These are phyloP conservation scores for Patella caerulea DNA, from an alignment of 2,888 invertebrate genomes.

Conservation along the genomic window DNA sequence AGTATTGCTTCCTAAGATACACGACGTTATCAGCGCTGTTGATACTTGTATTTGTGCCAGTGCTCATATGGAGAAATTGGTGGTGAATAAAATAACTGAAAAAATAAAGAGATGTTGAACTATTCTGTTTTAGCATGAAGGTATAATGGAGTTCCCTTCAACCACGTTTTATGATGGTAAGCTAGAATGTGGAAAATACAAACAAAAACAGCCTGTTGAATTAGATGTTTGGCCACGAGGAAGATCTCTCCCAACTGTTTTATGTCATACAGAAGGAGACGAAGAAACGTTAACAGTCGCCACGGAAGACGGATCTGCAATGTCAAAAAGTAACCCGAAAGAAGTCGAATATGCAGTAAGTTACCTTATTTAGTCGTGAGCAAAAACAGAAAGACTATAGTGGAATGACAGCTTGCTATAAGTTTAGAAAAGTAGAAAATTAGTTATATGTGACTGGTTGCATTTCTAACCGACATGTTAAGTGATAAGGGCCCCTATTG, in stretches of 20 bases:
- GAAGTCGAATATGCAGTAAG: conserved; percentile 52
- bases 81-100: neutral
- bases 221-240: conserved; percentile 52
- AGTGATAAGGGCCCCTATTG: too few relatives aligned
- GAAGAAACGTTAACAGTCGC: conserved; percentile 38
- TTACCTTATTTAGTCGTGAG: conserved; percentile 3
- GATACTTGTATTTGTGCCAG: too few relatives aligned
- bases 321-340: conserved; percentile 39
- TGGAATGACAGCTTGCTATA: too few relatives aligned
- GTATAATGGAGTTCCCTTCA: conserved; percentile 85
- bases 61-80: conserved; percentile 18
- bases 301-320: conserved; percentile 30
- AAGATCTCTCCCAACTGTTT: conserved; percentile 42
- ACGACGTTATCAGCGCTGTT: too few relatives aligned
- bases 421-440: too few relatives aligned
- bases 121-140: conserved; percentile 76
- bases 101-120: neutral
- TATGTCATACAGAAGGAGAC: conserved; percentile 51
- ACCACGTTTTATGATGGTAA: conserved; percentile 78
- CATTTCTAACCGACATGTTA: too few relatives aligned
- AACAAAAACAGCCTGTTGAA: conserved; percentile 45
- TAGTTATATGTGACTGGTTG: too few relatives aligned
- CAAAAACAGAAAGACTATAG: too few relatives aligned
- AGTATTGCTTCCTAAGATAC: too few relatives aligned
- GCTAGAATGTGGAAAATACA: conserved; percentile 65